These are phyloP conservation scores for Temnothorax rugatulus DNA, from an alignment of 2,888 invertebrate genomes.

Conservation along the genomic window DNA sequence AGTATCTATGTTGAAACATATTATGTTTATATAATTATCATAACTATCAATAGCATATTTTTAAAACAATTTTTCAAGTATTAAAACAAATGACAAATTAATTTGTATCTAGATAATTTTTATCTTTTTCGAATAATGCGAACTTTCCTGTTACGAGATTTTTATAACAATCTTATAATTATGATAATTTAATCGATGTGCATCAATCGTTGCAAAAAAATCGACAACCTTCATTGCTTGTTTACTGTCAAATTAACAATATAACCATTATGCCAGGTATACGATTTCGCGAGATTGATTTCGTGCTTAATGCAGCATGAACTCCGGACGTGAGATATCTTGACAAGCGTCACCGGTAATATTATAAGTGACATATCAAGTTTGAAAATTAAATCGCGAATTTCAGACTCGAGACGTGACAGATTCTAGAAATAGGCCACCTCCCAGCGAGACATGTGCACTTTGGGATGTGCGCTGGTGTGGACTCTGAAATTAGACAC, in stretches of 20 bases:
- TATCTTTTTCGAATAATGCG: background rate
- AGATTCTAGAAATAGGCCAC: constrained; percentile 58
- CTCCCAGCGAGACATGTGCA: constrained; percentile 45
- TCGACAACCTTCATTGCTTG: background rate
- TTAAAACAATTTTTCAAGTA: background rate
- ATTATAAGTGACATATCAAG: constrained; percentile 19
- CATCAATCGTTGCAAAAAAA: background rate
- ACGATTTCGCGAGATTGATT: background rate
- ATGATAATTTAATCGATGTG: background rate
- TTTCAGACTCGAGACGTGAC: constrained; percentile 10
- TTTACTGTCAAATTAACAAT: background rate
- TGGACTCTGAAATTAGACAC: constrained; percentile 33
- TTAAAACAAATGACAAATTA: background rate
- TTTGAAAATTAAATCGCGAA: constrained; percentile 34
- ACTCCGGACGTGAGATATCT: background rate
- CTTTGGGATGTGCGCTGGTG: constrained; percentile 14
- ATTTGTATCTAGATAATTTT: background rate
- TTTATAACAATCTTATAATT: background rate
- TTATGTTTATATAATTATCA: background rate
- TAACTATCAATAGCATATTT: background rate
- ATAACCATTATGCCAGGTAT: background rate
- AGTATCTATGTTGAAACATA: background rate
- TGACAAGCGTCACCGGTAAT: background rate
- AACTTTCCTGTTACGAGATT: background rate
- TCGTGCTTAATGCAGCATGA: background rate